Evolutionary conservation across 2,888 invertebrate species (phyloP).

Genomic region (Masnerella sp.): DNA sequence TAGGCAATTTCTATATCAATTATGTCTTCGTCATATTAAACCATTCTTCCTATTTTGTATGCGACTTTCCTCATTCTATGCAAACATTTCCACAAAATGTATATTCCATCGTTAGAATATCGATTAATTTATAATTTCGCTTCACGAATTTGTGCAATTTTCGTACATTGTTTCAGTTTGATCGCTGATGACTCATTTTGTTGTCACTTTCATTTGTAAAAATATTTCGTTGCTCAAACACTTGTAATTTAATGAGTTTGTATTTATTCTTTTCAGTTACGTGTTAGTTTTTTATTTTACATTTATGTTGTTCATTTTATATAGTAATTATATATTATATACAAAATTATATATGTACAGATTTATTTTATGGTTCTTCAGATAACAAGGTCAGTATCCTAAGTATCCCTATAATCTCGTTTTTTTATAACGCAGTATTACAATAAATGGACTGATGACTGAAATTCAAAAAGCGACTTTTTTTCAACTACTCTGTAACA

Average conservation of each 20-base stretch:
- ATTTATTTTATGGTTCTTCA: no score
- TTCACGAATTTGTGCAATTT: neutral
- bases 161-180: neutral
- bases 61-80: neutral
- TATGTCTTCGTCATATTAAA: slow-evolving; percentile 6
- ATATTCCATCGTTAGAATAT: slow-evolving; percentile 5
- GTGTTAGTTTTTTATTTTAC: no score
- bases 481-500: no score
- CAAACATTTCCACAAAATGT: neutral
- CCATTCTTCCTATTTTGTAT: slow-evolving; percentile 1
- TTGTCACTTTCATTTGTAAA: neutral
- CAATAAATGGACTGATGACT: no score
- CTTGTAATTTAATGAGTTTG: neutral
- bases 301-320: no score
- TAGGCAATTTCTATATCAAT: slow-evolving; percentile 9
- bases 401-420: no score
- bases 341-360: no score
- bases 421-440: no score
- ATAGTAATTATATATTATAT: no score
- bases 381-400: no score
- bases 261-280: neutral
- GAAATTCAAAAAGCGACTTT: no score
- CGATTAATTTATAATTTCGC: no score
- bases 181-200: neutral
- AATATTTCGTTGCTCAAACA: neutral